These are phyloP conservation scores for Conchocele bisecta DNA, from an alignment of 2,888 invertebrate genomes.

Conservation along the genomic window DNA sequence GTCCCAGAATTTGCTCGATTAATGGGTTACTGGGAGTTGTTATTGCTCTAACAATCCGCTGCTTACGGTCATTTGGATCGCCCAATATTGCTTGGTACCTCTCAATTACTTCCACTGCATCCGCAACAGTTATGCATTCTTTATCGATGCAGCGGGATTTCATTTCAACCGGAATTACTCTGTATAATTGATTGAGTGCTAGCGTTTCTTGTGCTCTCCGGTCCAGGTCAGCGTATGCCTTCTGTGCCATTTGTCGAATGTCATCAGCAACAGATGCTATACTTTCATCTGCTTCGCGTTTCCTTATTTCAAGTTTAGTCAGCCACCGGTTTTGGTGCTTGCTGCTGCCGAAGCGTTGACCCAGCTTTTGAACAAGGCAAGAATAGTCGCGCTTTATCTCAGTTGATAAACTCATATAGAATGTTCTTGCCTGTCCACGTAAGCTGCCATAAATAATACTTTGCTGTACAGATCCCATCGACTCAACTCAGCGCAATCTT, in stretches of 20 bases:
- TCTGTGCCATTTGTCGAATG: slow-evolving; percentile 17
- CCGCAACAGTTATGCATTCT: slow-evolving; percentile 34
- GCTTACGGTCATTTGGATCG: not conserved
- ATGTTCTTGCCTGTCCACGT: not conserved
- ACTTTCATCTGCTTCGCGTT: not conserved
- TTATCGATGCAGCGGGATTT: slow-evolving; percentile 53
- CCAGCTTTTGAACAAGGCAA: not conserved
- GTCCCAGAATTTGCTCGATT: not conserved
- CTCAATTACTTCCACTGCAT: slow-evolving; percentile 47
- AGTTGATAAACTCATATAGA: not conserved
- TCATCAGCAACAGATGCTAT: not conserved
- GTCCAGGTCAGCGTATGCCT: slow-evolving; percentile 31
- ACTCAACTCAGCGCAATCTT: no score
- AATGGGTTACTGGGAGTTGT: not conserved
- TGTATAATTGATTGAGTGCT: slow-evolving; percentile 43
- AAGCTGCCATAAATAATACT: no score
- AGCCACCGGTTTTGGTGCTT: not conserved
- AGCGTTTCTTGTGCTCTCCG: slow-evolving; percentile 37
- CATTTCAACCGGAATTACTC: slow-evolving; percentile 40
- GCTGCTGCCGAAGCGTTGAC: not conserved
- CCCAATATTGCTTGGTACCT: slow-evolving; percentile 45
- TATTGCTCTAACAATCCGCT: not conserved
- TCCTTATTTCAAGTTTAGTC: not conserved
- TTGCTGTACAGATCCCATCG: no score
- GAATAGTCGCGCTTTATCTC: not conserved